Evolutionary conservation across 2,113 vertebrate species (phyloP).

Genomic region (Egretta garzetta): DNA sequence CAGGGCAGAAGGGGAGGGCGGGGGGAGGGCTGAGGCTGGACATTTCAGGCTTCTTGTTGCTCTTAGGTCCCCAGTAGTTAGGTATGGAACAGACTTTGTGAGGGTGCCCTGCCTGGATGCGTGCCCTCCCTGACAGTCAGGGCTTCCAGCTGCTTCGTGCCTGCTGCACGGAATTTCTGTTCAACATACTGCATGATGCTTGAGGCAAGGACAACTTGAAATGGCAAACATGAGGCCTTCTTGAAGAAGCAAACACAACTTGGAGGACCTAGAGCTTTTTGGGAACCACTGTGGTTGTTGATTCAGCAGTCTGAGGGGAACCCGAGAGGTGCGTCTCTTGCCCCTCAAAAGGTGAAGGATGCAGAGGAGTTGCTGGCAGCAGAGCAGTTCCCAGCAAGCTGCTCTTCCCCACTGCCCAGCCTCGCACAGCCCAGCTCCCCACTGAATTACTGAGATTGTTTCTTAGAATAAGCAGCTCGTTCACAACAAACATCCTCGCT

Average conservation of each 20-base stretch:
- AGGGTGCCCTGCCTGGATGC: neutral
- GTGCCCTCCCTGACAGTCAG: neutral
- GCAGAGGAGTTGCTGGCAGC: neutral
- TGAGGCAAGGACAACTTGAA: neutral
- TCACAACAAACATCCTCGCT: neutral
- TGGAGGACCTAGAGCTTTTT: neutral
- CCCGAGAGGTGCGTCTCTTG: neutral
- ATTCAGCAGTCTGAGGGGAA: neutral
- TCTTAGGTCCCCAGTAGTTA: neutral
- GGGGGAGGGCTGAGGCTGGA: neutral
- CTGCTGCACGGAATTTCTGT: neutral
- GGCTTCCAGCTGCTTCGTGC: neutral
- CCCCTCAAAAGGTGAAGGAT: neutral
- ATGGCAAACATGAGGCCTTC: neutral
- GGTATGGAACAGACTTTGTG: neutral
- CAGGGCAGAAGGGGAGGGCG: neutral
- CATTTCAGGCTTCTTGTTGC: fast-evolving
- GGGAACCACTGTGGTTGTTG: neutral
- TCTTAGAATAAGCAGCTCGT: neutral
- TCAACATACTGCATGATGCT: fast-evolving
- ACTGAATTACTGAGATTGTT: neutral
- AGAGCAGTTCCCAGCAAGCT: neutral
- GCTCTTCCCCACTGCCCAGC: neutral
- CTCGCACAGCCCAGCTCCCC: neutral
- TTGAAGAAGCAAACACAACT: fast-evolving